phyloP scores from a whole-genome alignment of 2,797 vertebrate species.

The Tarsius wallacei region DNA sequence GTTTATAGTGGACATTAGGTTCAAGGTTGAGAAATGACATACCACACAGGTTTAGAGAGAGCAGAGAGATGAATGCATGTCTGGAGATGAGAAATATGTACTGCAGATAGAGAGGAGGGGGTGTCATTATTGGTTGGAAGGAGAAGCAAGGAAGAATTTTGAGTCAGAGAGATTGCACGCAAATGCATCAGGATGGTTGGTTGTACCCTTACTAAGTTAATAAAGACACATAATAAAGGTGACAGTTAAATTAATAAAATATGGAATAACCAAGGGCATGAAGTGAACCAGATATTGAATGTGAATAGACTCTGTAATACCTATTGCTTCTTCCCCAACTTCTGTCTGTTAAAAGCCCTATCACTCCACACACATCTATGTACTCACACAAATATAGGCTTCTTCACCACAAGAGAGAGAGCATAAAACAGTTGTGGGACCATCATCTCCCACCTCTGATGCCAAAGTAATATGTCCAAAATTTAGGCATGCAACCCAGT shows the following conservation, averaged over 20 bases:
- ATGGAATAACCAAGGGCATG: neutral
- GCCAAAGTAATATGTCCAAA: neutral
- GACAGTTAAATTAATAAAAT: slow-evolving; percentile 24
- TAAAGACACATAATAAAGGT: neutral
- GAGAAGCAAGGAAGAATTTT: slow-evolving; percentile 40
- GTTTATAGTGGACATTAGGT: neutral
- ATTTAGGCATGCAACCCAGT: neutral
- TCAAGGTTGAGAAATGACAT: slow-evolving; percentile 19
- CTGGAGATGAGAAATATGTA: neutral
- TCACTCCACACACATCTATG: neutral
- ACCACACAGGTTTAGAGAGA: neutral
- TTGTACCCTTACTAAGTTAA: neutral
- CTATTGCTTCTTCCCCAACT: neutral
- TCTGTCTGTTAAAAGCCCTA: neutral
- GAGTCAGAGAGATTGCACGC: neutral
- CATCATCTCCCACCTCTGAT: neutral
- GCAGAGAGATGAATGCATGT: neutral
- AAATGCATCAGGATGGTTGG: neutral
- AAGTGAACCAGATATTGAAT: neutral
- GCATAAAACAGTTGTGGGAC: neutral
- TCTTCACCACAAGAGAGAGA: neutral
- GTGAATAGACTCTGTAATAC: neutral
- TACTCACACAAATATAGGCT: neutral
- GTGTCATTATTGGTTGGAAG: neutral
- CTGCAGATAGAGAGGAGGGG: neutral